Evolutionary conservation across 2,888 invertebrate species (phyloP), one percentile per base, ranked within the genome.

Genomic region (Melikaiella ostensackeni): DNA sequence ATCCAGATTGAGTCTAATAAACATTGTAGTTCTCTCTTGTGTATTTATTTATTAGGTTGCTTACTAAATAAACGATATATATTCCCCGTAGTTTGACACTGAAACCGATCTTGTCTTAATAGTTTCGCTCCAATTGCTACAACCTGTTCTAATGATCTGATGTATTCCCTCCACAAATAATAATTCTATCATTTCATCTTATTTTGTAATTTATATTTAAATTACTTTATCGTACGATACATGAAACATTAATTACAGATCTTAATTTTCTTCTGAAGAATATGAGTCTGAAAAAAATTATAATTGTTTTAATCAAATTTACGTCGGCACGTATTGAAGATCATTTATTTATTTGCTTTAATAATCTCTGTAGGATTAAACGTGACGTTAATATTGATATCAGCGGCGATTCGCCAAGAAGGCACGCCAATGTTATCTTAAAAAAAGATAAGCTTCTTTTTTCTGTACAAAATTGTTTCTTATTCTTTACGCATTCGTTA

Each of bases 391-490:
- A 16, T 42, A 42, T 55, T 46, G 70, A 70, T 70, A 70, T 13
- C 50, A 50, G 70, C 50, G 70, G 70, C 50, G 70, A 70, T 70
- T 70, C 7, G 16, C 11, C n/a, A 50, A 21, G 30, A 70, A 33
- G 50, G 30, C 46, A 70, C 6, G n/a, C 50, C 11, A 50, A 70
- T 33, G 33, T 50, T 70, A 70, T 70, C 70, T 50, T 70, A 46
- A 66, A 66, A 70, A 70, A n/a, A 70, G 70, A 70, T 70, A 70
- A 70, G 50, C 50, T 55, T 70, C 27, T 64, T 50, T 33, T 66
- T 42, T 42, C 5, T 30, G 30, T 50, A n/a, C 70, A 46, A 70
- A 50, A 33, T 30, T 70, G 30, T 46, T 46, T 33, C 19, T 8
- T 1, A 27, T 27, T 46, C 30, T 46, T 13, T 27, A 50, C n/a